Conservation (phyloP, 1,140 invertebrate species). For the Acromyrmex heyeri region DNA sequence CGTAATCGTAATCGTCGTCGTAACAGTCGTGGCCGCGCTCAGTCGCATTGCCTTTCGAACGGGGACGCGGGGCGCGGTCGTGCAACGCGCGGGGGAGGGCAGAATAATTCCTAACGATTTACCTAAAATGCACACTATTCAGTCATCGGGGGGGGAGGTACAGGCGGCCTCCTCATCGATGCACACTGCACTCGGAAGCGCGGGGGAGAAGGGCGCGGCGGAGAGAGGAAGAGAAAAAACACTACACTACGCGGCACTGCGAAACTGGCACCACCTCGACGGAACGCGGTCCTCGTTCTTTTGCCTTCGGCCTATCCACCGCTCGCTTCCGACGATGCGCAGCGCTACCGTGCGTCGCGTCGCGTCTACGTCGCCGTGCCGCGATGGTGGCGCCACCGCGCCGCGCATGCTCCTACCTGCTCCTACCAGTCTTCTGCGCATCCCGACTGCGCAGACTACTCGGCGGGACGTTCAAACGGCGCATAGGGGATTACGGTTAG, state of each 20-base stretch:
- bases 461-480: slow-evolving; percentile 1
- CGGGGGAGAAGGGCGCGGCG: slow-evolving; percentile 52
- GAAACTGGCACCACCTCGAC: slow-evolving; percentile 80
- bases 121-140: slow-evolving; percentile 82
- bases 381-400: slow-evolving; percentile 49
- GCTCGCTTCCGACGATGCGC: slow-evolving; percentile 75
- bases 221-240: slow-evolving; percentile 74
- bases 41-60: slow-evolving; percentile 57
- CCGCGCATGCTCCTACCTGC: not conserved
- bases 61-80: slow-evolving; percentile 71
- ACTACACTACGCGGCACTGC: slow-evolving; percentile 82
- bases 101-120: slow-evolving; percentile 67
- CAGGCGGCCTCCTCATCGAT: slow-evolving; percentile 77
- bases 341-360: slow-evolving; percentile 75
- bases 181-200: slow-evolving; percentile 76
- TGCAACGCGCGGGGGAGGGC: slow-evolving; percentile 16
- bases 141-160: slow-evolving; percentile 76
- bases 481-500: not conserved
- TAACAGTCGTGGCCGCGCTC: not conserved
- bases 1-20: not conserved
- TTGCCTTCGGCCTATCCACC: slow-evolving; percentile 66
- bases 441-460: not conserved
- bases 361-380: slow-evolving; percentile 58
- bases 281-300: slow-evolving; percentile 78
- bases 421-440: not conserved